Percentiles rank a stretch among this genome's conserved stretches.
phyloP scores from a whole-genome alignment of 92 coral and sea anemone genomes.

The Phymanthus crucifer region DNA sequence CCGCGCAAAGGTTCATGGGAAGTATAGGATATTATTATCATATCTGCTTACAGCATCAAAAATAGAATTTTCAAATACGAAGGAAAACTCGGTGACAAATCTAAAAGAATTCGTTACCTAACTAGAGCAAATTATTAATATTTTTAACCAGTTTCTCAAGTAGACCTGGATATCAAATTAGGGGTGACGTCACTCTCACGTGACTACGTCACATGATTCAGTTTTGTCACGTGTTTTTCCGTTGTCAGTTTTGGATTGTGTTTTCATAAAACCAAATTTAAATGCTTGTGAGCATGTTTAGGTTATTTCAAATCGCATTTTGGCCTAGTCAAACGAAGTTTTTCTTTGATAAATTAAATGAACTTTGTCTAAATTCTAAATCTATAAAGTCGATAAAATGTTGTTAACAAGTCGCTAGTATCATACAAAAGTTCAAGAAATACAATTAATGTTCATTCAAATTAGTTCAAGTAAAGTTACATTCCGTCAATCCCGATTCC shows the following conservation, averaged over 20 bases:
- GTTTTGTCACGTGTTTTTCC: background rate
- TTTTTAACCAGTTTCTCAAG: background rate
- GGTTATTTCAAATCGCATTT: background rate
- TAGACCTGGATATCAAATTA: background rate
- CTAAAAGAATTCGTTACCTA: background rate
- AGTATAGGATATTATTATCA: background rate
- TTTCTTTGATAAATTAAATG: background rate
- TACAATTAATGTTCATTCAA: background rate
- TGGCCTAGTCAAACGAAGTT: background rate
- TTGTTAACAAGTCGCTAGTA: background rate
- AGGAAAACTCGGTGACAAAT: background rate
- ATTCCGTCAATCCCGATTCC: background rate
- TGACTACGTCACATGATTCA: background rate
- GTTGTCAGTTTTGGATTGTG: background rate
- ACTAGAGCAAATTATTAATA: background rate
- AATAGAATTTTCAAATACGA: background rate
- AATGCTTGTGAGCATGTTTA: background rate
- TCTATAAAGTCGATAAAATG: background rate
- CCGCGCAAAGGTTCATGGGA: background rate
- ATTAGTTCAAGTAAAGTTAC: background rate
- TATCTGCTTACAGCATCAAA: background rate
- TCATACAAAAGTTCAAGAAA: constrained; percentile 1
- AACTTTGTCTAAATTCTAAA: background rate
- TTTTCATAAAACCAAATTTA: background rate
- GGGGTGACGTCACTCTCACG: background rate